phyloP scores from a whole-genome alignment of 2,888 invertebrate species.

The Cephus pygmeus region DNA sequence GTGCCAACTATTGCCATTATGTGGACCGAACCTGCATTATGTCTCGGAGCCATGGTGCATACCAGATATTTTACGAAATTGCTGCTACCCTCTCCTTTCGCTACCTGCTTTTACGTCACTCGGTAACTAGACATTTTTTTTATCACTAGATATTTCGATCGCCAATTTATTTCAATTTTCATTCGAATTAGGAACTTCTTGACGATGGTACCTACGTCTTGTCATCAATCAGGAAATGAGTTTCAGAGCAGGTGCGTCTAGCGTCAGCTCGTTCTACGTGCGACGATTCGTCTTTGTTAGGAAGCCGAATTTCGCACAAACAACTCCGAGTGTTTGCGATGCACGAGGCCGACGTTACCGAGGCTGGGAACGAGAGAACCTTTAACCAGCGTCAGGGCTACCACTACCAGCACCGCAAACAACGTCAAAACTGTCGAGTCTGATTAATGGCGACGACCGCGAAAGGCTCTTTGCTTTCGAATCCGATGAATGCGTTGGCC shows the following conservation, averaged over 20 bases:
- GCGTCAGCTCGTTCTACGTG: neutral
- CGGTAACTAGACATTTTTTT: neutral
- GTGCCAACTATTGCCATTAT: slow-evolving; percentile 54
- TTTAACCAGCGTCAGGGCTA: neutral
- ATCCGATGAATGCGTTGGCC: neutral
- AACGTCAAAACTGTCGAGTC: neutral
- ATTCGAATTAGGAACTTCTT: neutral
- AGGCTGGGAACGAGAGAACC: neutral
- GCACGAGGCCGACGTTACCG: neutral
- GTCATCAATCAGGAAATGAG: neutral
- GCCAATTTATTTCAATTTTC: neutral
- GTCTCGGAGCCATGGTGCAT: slow-evolving; percentile 39
- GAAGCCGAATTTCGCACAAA: neutral
- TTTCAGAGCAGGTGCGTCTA: neutral
- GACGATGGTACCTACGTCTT: neutral
- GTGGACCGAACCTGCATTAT: slow-evolving; percentile 45
- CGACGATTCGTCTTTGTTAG: neutral
- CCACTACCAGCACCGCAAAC: neutral
- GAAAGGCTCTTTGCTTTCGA: neutral
- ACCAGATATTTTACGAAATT: slow-evolving; percentile 43
- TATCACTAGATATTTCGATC: neutral
- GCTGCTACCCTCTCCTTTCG: neutral
- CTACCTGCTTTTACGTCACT: neutral
- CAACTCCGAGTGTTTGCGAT: neutral
- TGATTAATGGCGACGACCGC: neutral